Base-by-base conservation (phyloP, 2,113 vertebrate species). In the Capreolus pygargus region DNA sequence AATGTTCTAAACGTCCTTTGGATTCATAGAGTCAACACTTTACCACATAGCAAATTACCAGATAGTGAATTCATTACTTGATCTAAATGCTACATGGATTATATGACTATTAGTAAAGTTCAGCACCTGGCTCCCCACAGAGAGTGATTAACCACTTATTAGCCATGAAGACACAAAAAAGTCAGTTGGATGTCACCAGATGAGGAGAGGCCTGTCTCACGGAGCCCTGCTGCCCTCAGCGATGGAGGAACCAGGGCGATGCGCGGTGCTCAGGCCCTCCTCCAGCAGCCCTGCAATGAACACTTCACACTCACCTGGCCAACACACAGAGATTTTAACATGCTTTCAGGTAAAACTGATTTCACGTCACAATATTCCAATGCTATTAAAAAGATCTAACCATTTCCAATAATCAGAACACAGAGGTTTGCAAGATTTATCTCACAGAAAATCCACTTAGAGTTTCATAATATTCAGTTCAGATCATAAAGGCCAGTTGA, bases 391-490 rank as follows among this genome's bases (percentile, higher is more conserved):
- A 97, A 91, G 47, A 83, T 82, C 12, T 52, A 84, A 78, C 30
- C 36, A 39, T 61, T 86, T 92, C 74, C 58, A 74, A 84, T 76
- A 60, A 61, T 76, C 87, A 90, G 74, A 96, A 95, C 60, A 70
- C 45, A 92, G 64, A 61, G 33, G 55, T 93, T 57, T 84, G 33
- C 28, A 57, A 95, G 81, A 47, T 54, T 90, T 81, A 92, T 54
- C 47, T 33, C 89, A 87, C 10, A 94, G 93, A 92, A 97, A 92
- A 97, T 74, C 45, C 33, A 85, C 64, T 79, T 89, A 64, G 13
- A 30, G 19, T 97, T 93, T 61, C 70, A 47, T 58, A 84, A 83
- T 39, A n/a, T 28, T 79, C 39, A 84, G 84, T 23, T 93, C 27
- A 78, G 70, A 84, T 86, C 78, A 83, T 2, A 67, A 90, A 92